Base-by-base conservation (phyloP, 2,113 vertebrate species). In the Dromas ardeola region DNA sequence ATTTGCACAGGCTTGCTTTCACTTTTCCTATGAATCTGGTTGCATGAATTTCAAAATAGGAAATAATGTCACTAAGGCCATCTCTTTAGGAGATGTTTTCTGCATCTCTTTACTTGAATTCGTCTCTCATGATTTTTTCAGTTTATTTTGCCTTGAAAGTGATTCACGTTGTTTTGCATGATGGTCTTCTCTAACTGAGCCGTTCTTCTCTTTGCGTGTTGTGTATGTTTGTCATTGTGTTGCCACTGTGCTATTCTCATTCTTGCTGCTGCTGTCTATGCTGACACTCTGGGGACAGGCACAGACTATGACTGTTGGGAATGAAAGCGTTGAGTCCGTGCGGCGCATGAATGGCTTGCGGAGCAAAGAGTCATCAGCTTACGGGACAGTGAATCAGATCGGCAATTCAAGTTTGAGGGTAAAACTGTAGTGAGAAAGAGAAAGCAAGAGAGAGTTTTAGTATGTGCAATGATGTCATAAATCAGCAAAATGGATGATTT, bases 361-460 rank as follows among this genome's bases (percentile, higher is more conserved):
- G 95, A 98, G 91, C 92, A 98, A 96, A 98, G 97, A 96, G 63
- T 95, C 97, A 13, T 82, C 97, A 95, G 77, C 97, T 91, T 96
- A 94, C 72, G 91, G 97, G 93, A 98, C 97, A 97, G 93, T 97
- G 97, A 98, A 97, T 97, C 97, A 98, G 95, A 98, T 95, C 96
- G 93, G 91, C 97, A 97, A 92, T 96, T 96, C 97, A 96, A 97
- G 97, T 92, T 97, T 95, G 67, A 98, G 98, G 97, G 97, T 98
- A 98, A 98, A 96, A 43, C 73, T 40, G n/a, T 11, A 95, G 93
- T 26, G 55, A 96, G 84, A 90, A 94, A 97, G 91, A 95, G 95
- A 96, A 95, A 93, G 34, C 92, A 93, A 94, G 93, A 94, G 90
- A 82, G 42, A 82, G 20, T 27, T 72, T 79, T 45, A 70, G 23